Evolutionary conservation across 2,888 invertebrate genomes (phyloP).

Genomic region (Parochlus steinenii): DNA sequence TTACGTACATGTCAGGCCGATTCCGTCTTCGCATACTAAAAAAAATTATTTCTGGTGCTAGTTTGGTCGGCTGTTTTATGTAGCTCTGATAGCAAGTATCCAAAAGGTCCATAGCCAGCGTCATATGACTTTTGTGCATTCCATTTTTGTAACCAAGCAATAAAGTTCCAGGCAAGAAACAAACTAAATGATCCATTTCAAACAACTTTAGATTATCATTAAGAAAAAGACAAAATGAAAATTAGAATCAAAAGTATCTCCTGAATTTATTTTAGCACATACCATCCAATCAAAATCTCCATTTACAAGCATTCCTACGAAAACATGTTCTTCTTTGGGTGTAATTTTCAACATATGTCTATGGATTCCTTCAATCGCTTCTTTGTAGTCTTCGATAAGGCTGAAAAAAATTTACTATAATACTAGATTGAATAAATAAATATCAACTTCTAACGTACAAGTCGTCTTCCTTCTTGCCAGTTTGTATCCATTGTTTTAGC

Average conservation of each 20-base stretch:
- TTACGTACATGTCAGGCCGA: slow-evolving; percentile 74
- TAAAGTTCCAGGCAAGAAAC: slow-evolving; percentile 87
- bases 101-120: slow-evolving; percentile 70
- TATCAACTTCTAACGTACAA: slow-evolving; percentile 65
- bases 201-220: slow-evolving; percentile 68
- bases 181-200: slow-evolving; percentile 96
- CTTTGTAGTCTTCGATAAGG: slow-evolving; percentile 68
- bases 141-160: slow-evolving; percentile 79
- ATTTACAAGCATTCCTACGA: slow-evolving; percentile 79
- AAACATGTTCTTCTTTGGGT: slow-evolving; percentile 36
- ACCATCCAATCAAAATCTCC: slow-evolving; percentile 53
- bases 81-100: slow-evolving; percentile 93
- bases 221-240: too few relatives aligned
- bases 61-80: slow-evolving; percentile 75
- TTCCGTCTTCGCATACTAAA: slow-evolving; percentile 70
- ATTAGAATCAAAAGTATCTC: too few relatives aligned
- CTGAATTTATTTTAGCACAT: too few relatives aligned
- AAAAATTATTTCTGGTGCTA: slow-evolving; percentile 94
- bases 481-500: slow-evolving; percentile 95
- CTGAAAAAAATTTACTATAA: slow-evolving; percentile 31
- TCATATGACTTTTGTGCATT: slow-evolving; percentile 68
- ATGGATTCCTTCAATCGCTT: slow-evolving; percentile 67
- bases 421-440: slow-evolving; percentile 13
- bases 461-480: slow-evolving; percentile 66
- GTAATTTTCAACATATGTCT: slow-evolving; percentile 44